phyloP scores from a whole-genome alignment of 2,888 invertebrate species.

The Perdita meconis region DNA sequence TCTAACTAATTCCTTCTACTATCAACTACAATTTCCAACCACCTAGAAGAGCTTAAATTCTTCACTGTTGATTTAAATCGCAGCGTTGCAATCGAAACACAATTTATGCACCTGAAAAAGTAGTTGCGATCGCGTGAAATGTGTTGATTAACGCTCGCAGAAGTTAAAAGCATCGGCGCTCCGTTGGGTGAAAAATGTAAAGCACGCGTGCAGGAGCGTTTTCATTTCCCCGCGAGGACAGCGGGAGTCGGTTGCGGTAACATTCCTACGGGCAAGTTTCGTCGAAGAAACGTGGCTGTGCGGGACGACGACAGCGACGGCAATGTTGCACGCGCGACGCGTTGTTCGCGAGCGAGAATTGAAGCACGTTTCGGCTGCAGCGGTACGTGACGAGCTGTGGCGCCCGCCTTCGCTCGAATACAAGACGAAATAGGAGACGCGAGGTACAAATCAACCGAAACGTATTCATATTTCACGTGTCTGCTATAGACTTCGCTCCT shows the following conservation, averaged over 20 bases:
- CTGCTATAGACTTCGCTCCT: slow-evolving; percentile 23
- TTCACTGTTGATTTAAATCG: not conserved
- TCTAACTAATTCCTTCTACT: too few species aligned
- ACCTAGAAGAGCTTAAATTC: not conserved
- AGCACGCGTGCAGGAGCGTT: slow-evolving; percentile 45
- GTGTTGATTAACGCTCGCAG: not conserved
- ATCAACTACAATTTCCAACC: not conserved
- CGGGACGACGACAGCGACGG: slow-evolving; percentile 22
- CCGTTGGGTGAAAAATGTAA: slow-evolving; percentile 26
- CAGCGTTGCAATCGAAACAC: not conserved
- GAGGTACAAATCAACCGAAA: slow-evolving; percentile 70
- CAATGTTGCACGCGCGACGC: slow-evolving; percentile 44
- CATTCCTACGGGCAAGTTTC: slow-evolving; percentile 37
- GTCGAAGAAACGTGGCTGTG: slow-evolving; percentile 43
- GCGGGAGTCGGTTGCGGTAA: slow-evolving; percentile 48
- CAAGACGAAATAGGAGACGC: slow-evolving; percentile 66
- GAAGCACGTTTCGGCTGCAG: slow-evolving; percentile 74
- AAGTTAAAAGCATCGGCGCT: not conserved
- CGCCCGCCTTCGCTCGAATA: slow-evolving; percentile 58
- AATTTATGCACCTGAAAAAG: not conserved
- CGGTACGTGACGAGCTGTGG: slow-evolving; percentile 65
- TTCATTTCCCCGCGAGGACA: slow-evolving; percentile 52
- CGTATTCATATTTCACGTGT: slow-evolving; percentile 69
- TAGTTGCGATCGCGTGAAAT: not conserved
- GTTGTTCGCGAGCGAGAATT: slow-evolving; percentile 64